These are phyloP conservation scores for Caenorhabditis angaria DNA, from an alignment of 2,888 invertebrate genomes.

Conservation along the genomic window DNA sequence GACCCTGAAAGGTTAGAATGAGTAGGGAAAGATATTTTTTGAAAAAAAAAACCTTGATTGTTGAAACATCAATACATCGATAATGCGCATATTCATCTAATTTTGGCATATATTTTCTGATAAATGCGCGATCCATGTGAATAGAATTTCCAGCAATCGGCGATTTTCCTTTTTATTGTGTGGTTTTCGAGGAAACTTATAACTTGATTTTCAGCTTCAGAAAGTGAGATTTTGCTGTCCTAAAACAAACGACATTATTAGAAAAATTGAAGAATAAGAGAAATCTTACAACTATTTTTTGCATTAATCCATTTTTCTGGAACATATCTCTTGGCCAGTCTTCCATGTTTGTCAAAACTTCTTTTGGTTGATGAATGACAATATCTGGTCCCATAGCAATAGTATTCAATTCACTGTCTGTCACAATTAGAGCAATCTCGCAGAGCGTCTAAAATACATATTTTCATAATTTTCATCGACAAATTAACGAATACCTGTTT, in stretches of 20 bases:
- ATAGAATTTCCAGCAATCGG: constrained; percentile 69
- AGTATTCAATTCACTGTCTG: constrained; percentile 77
- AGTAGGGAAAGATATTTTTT: too few relatives aligned
- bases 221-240: constrained; percentile 38
- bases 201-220: constrained; percentile 45
- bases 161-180: constrained; percentile 19
- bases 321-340: constrained; percentile 87
- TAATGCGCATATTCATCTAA: constrained; percentile 86
- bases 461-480: not conserved
- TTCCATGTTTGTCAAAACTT: constrained; percentile 82
- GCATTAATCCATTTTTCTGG: constrained; percentile 84
- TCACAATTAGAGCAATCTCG: constrained; percentile 89
- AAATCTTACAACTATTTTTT: constrained; percentile 76
- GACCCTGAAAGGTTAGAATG: constrained; percentile 21
- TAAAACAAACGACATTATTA: constrained; percentile 76
- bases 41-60: constrained; percentile 85
- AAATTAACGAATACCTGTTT: constrained; percentile 21
- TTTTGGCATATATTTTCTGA: constrained; percentile 82
- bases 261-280: not conserved
- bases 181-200: constrained; percentile 37
- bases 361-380: constrained; percentile 82
- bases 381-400: constrained; percentile 77
- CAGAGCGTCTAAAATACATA: constrained; percentile 79
- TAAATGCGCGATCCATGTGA: constrained; percentile 54
- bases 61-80: constrained; percentile 89